phyloP scores from a whole-genome alignment of 2,797 vertebrate species.

The Pristis pectinata region DNA sequence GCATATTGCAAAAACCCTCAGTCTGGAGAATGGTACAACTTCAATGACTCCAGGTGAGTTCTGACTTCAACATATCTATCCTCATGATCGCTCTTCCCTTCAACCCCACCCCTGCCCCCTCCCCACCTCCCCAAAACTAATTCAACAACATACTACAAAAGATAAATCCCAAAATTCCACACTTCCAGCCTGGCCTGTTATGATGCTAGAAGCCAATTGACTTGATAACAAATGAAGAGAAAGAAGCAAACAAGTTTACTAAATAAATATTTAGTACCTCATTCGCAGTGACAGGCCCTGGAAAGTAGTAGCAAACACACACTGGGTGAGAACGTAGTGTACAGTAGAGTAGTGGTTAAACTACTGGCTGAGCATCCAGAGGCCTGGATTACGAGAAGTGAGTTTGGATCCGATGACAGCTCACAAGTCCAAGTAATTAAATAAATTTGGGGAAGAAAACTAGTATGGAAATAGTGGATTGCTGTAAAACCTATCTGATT shows the following conservation, averaged over 20 bases:
- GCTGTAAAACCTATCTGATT: too few relatives aligned
- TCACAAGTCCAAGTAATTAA: too few relatives aligned
- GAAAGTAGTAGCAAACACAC: not conserved
- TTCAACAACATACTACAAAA: not conserved
- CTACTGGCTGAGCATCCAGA: too few relatives aligned
- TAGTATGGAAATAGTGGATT: too few relatives aligned
- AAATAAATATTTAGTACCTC: not conserved
- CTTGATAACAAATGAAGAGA: not conserved
- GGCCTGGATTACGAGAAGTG: too few relatives aligned
- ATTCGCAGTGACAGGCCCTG: not conserved
- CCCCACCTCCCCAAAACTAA: not conserved
- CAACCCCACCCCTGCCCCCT: too few relatives aligned
- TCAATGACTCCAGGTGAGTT: slow-evolving; percentile 85
- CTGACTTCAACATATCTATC: not conserved
- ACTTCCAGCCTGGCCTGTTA: not conserved
- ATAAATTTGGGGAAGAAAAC: too few relatives aligned
- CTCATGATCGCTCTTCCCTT: not conserved
- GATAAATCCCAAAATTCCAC: not conserved
- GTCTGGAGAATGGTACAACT: slow-evolving; percentile 86
- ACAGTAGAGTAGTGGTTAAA: too few relatives aligned
- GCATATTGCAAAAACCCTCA: slow-evolving; percentile 81
- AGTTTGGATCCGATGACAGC: too few relatives aligned
- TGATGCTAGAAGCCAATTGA: not conserved
- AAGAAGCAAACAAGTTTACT: not conserved
- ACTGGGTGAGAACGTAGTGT: not conserved